Base-by-base conservation (phyloP, 2,113 vertebrate species). In the Myodes glareolus region DNA sequence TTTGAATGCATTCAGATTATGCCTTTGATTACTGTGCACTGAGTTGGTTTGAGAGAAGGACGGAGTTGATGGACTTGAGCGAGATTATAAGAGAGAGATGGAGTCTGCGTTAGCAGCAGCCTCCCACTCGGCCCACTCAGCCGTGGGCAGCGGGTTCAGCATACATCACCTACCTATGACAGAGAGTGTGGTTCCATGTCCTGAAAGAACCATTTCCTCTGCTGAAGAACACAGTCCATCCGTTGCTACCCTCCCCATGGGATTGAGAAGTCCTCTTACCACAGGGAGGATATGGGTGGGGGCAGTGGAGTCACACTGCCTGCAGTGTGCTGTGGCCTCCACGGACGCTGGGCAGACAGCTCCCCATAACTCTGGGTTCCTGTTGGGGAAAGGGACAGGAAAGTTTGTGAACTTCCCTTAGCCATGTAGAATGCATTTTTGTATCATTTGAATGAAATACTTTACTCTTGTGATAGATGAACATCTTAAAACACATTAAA, bases 301-400 rank as follows among this genome's bases (percentile, higher is more conserved):
- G 23, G 98, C 97, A 97, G 99, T 98, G 97, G 99, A 99, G 98
- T 99, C 98, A 98, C 99, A 99, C 92, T 96, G 97, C 36, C 99
- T 99, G 88, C 99, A 99, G 86, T 98, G 98, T 98, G 65, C 55
- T 98, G 98, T 98, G 67, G 97, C 96, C 80, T 98, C 98, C 88
- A 96, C 94, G 27, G 99, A 98, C 13, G 95, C 61, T 0, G 99
- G 99, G 97, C 99, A 99, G 90, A 99, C 68, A 81, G 98, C 98
- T n/a, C 95, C 95, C 94, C 99, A 99, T 84, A 96, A 96, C 98
- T 95, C 97, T 98, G 98, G 98, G 98, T 77, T 98, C 97, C 98
- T 98, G 84, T 84, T 94, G 0, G 92, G 45, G 7, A 23, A 4
- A 27, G 12, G 80, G 16, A 67, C 4, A 47, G 45, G 5, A 36